Evolutionary conservation across 2,888 invertebrate species (phyloP).

Genomic region (Abrostola triplasia): DNA sequence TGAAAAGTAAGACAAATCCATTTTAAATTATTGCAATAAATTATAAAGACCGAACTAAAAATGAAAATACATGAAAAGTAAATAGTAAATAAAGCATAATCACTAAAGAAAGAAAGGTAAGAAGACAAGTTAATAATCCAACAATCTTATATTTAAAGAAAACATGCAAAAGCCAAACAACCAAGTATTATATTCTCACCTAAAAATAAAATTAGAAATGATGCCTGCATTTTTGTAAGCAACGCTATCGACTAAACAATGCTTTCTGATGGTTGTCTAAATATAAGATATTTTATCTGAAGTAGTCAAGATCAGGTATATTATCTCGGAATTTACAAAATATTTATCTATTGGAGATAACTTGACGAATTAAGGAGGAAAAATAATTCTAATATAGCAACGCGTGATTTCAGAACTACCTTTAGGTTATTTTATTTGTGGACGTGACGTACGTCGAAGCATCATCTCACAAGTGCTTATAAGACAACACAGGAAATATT

Average conservation of each 20-base stretch:
- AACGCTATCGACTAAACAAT: slow-evolving; percentile 56
- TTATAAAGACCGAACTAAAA: too few species aligned
- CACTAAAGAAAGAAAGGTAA: too few species aligned
- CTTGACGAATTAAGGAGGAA: background rate
- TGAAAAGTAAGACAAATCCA: slow-evolving; percentile 19
- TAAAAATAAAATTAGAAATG: slow-evolving; percentile 49
- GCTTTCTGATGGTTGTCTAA: slow-evolving; percentile 27
- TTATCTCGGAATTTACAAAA: slow-evolving; percentile 61
- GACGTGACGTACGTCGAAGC: too few species aligned
- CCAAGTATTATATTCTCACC: slow-evolving; percentile 53
- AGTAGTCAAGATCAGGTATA: slow-evolving; percentile 61
- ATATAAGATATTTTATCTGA: slow-evolving; percentile 65
- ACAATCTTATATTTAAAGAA: too few species aligned
- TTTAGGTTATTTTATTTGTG: too few species aligned
- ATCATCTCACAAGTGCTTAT: too few species aligned
- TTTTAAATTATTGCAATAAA: too few species aligned
- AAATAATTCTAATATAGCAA: too few species aligned
- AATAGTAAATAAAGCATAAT: background rate
- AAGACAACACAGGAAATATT: too few species aligned
- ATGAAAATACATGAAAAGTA: background rate
- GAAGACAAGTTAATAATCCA: too few species aligned
- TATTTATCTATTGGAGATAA: slow-evolving; percentile 40
- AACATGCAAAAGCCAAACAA: too few species aligned
- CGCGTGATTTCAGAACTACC: too few species aligned
- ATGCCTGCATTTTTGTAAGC: slow-evolving; percentile 62